phyloP scores from a whole-genome alignment of 30 jellyfish, hydroid and myxozoan genomes.

The Catostylus mosaicus region DNA sequence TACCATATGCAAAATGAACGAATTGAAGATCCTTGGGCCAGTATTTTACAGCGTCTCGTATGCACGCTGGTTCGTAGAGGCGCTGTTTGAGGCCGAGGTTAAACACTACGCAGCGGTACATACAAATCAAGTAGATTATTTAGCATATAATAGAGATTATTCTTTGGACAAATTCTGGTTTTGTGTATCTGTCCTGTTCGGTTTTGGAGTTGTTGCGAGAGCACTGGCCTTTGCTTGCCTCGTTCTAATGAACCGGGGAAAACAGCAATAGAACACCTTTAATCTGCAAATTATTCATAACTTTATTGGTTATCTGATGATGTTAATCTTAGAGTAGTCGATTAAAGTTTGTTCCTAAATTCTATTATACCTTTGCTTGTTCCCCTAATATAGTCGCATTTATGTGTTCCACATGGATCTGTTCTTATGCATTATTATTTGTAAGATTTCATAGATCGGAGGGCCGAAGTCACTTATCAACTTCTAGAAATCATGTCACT shows the following conservation, averaged over 20 bases:
- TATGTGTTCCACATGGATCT: no score
- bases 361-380: no score
- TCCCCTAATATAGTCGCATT: no score
- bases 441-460: no score
- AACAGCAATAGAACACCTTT: slow-evolving; percentile 39
- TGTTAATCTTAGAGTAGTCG: no score
- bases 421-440: no score
- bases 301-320: not conserved
- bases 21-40: slow-evolving; percentile 52
- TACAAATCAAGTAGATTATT: not conserved
- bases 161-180: slow-evolving; percentile 15
- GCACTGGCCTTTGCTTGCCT: slow-evolving; percentile 32
- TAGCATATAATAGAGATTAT: slow-evolving; percentile 40
- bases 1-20: slow-evolving; percentile 42
- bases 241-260: slow-evolving; percentile 49
- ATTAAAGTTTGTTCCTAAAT: no score
- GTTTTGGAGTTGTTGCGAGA: slow-evolving; percentile 49
- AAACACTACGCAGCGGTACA: slow-evolving; percentile 48
- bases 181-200: slow-evolving; percentile 38
- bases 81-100: slow-evolving; percentile 58
- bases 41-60: slow-evolving; percentile 57
- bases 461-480: no score
- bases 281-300: not conserved
- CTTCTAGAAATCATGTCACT: no score
- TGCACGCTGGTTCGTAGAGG: slow-evolving; percentile 68